Base-by-base conservation (phyloP, 2,797 vertebrate species). In the Sparus aurata region DNA sequence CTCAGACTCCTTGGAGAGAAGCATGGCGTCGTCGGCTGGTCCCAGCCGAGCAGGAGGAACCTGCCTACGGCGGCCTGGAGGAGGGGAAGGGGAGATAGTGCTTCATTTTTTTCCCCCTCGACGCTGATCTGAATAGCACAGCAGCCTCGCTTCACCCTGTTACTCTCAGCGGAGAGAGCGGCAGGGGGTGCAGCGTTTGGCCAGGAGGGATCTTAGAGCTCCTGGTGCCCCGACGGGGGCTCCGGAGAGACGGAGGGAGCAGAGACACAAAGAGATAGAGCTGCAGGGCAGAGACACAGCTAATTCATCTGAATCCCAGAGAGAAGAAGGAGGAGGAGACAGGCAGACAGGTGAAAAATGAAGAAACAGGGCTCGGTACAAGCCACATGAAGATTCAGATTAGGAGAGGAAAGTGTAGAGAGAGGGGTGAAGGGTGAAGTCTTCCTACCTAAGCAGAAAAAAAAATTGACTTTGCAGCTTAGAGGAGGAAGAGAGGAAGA, bases 1-100 rank as follows among this genome's bases (percentile, higher is more conserved):
- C 81, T 78, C 73, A 86, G 84, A 88, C 73, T 88, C 91, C 89
- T 92, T 55, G 49, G 91, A 90, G 92, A 90, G 80, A 57, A 73
- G 74, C 68, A 5, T 75, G 83, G 90, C 79, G 46, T 91, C 88
- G 85, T 73, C 41, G 0, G 79, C 17, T 41, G 55, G 62, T 86
- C 81, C 80, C 76, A 64, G 66, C 22, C 3, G 88, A 88, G 72
- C 7, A 9, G 41, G 54, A 75, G 71, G 41, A 85, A 68, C 80
- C 71, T 79, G 91, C 91, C 92, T 83, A 41, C 57, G 25, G 27
- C 90, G 89, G 69, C 67, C 63, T 12, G 17, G 22, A 45, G 67
- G 80, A 77, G 53, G 78, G 49, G 76, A 12, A 16, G 34, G 64
- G 73, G 73, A 53, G 82, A 75, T 79, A 74, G 74, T 27, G 69